Base-by-base conservation (phyloP, 2,797 vertebrate genomes). In the Sebastes taczanowskii region DNA sequence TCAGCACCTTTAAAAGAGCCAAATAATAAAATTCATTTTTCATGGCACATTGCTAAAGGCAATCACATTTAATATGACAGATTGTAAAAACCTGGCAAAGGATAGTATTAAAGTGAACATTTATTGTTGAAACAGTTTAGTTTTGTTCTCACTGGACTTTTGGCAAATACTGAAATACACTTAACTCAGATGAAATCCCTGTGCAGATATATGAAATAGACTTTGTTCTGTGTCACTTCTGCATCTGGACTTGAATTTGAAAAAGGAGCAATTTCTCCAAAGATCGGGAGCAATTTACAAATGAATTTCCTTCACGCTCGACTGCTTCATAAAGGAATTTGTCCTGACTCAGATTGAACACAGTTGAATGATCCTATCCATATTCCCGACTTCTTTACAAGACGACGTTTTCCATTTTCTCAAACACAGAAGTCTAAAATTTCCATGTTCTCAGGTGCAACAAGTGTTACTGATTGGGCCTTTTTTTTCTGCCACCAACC, bases 331-430 rank as follows among this genome's bases (percentile, higher is more conserved):
- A 88, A 94, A 94, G 92, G 91, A 93, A 94, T 94, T 94, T 95
- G 95, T 95, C 93, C 94, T 94, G 93, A 90, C 92, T 94, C 85
- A 90, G 91, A 95, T 93, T 95, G 93, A 95, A 91, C 94, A 95
- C 95, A 95, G 91, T 90, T 88, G 89, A 95, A 80, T 93, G 93
- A 94, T 91, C 91, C 92, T 86, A 95, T 95, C 92, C 95, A 95
- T 95, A 95, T 95, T 96, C 91, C 86, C 14, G 77, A 91, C 86
- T 82, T 90, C 91, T 91, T 94, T 93, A 93, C 82, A 65, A 91
- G 93, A 88, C 92, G 85, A 78, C 88, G 89, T 95, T 88, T 94
- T 90, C 78, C 94, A 94, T 94, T 91, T 93, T 92, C 71, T 91
- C 83, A 78, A 88, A 90, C 83, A 89, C 78, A 93, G 86, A 92